Conservation (phyloP, 2,888 invertebrate species). For the Caenorhabditis imperialis region DNA sequence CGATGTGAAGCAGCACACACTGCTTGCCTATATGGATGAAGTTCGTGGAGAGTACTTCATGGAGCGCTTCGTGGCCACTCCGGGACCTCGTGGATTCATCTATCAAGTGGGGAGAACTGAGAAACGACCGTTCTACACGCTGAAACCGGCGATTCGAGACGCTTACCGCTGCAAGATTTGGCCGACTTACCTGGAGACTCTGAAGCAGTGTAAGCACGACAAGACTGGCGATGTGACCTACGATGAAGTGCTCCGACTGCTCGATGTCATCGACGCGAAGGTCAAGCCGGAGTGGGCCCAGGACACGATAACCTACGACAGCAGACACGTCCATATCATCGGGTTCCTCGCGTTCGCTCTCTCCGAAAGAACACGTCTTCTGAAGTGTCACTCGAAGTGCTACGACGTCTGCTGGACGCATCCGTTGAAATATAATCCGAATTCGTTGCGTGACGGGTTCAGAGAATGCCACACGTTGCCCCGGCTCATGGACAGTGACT, state of each 20-base stretch:
- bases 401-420: background rate
- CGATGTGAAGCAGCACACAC: conserved; percentile 9
- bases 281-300: background rate
- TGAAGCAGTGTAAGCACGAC: background rate
- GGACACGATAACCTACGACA: background rate
- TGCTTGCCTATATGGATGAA: conserved; percentile 14
- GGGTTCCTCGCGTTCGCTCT: conserved; percentile 5
- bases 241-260: background rate
- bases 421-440: background rate
- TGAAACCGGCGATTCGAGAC: conserved; percentile 8
- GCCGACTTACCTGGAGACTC: background rate
- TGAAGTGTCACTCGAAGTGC: conserved; percentile 3
- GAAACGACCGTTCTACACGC: conserved; percentile 10
- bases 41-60: conserved; percentile 1
- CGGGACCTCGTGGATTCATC: background rate
- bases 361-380: conserved; percentile 4
- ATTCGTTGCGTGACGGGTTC: background rate
- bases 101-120: conserved; percentile 4
- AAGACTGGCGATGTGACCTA: background rate
- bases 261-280: background rate
- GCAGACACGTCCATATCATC: conserved; percentile 4
- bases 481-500: background rate
- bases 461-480: background rate
- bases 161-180: background rate
- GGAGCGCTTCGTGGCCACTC: conserved; percentile 13